Conservation (phyloP, 2,888 invertebrate genomes). For the Slavum lentiscoides region DNA sequence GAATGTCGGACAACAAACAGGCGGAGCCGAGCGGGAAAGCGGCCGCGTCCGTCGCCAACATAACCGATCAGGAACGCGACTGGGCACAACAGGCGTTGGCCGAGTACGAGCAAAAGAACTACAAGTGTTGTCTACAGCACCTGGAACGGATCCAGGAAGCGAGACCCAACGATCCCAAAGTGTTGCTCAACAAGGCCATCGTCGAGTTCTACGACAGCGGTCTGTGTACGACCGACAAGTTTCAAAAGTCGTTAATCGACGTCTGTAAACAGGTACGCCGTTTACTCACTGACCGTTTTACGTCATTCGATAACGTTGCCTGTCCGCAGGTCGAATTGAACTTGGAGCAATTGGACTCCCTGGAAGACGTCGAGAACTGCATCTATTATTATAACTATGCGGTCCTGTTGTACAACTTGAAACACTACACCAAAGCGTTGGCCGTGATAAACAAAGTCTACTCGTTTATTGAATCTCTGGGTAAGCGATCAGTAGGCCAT, state of each 20-base stretch:
- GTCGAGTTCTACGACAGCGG: slow-evolving; percentile 78
- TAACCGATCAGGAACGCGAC: slow-evolving; percentile 64
- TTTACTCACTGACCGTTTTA: neutral
- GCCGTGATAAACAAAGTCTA: slow-evolving; percentile 68
- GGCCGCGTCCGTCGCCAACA: slow-evolving; percentile 19
- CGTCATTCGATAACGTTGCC: neutral
- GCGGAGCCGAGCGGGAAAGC: neutral
- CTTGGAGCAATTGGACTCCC: slow-evolving; percentile 62
- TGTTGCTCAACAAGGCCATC: slow-evolving; percentile 81
- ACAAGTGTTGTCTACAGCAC: slow-evolving; percentile 64
- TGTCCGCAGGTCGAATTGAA: slow-evolving; percentile 59
- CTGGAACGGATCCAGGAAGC: slow-evolving; percentile 70
- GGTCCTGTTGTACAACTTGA: slow-evolving; percentile 74
- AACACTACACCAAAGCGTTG: slow-evolving; percentile 73
- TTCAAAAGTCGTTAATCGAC: slow-evolving; percentile 70
- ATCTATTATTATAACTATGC: slow-evolving; percentile 78
- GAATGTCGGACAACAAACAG: no score
- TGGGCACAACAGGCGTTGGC: slow-evolving; percentile 66
- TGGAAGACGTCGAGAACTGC: slow-evolving; percentile 71
- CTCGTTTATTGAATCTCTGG: slow-evolving; percentile 71
- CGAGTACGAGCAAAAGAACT: slow-evolving; percentile 65
- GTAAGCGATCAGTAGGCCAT: slow-evolving; percentile 59
- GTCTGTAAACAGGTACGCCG: slow-evolving; percentile 63
- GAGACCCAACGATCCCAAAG: slow-evolving; percentile 71
- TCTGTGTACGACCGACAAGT: slow-evolving; percentile 73